Base-by-base conservation (phyloP, 1,140 invertebrate genomes). In the Linepithema humile region DNA sequence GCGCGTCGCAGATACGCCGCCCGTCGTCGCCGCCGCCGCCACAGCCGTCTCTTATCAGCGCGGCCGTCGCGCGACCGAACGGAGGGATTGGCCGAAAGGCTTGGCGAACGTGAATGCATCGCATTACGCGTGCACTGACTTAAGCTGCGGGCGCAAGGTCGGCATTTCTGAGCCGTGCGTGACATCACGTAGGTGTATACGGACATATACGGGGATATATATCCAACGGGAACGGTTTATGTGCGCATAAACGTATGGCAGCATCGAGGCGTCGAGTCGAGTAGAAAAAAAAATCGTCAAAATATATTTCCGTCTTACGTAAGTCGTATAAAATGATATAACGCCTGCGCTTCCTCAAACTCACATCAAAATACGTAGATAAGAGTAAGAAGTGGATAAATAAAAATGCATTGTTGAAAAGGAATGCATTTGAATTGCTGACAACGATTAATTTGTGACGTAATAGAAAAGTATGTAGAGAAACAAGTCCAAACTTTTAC, bases 61-160 rank as follows among this genome's bases (percentile, higher is more conserved):
- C 55, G 35, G 48, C 65, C 75, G 75, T 80, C 64, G 64, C 23
- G 65, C 75, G 53, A 78, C 59, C 77, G 64, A 75, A 62, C 48
- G 85, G 60, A 87, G 88, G 88, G 82, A 87, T 89, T 57, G 87
- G 82, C 85, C 84, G 87, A 89, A 87, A 89, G 87, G 85, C 88
- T 85, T 89, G 88, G 88, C 85, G 85, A 89, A 89, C 87, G 87
- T 89, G 77, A 87, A 89, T 89, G 88, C 88, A 89, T 89, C 83
- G 69, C 85, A 87, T 89, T 89, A 89, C 85, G 85, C 87, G 88
- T 87, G 87, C 87, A 89, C 88, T 89, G 88, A 89, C 87, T 89
- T 86, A 69, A 86, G 75, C 53, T 59, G 64, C 82, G 57, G 85
- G 60, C 87, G 84, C 88, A 89, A 89, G 88, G 88, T 89, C 88